Base-by-base conservation (phyloP, 2,888 invertebrate species). In the Drosophila eohydei region DNA sequence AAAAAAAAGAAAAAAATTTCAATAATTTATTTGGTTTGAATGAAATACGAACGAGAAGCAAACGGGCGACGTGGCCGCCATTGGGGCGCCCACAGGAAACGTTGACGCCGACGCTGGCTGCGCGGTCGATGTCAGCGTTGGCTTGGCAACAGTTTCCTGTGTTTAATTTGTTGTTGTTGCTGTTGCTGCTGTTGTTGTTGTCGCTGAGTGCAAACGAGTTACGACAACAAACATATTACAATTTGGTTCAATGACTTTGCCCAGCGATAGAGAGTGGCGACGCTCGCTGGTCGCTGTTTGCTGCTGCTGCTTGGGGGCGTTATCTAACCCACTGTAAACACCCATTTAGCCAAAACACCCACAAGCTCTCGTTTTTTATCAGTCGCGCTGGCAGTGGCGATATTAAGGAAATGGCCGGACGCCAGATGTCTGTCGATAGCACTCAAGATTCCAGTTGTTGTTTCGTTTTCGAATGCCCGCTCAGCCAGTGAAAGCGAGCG, bases 81-180 rank as follows among this genome's bases (percentile, higher is more conserved):
- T 88, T 83, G 87, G 84, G 84, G 84, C 91, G 90, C 91, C 90
- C 90, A 91, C 91, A 91, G 91, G 91, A 91, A 90, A 90, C 89
- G 79, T 77, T 69, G 71, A 69, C 81, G 83, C 30, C 46, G 46
- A 30, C 81, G 83, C 63, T 36, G 64, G 68, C 83, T 57, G 74
- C 81, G 74, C 68, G 48, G 73, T 63, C 74, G 64, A 41, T 40
- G 73, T 69, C 66, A 72, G 72, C 76, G 80, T 75, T 84, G 71
- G 80, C 69, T 85, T 89, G 80, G 82, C 80, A 84, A 87, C 87
- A 88, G 89, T 90, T 90, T 90, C 89, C 89, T 89, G 90, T 80
- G 68, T 73, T 74, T 74, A 74, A 73, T 74, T 73, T 72, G 71
- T 58, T 72, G 71, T 72, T 70, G 55, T 14, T 71, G 51, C 34